Base-by-base conservation (phyloP, 2,797 vertebrate genomes). In the Thamnophis elegans region DNA sequence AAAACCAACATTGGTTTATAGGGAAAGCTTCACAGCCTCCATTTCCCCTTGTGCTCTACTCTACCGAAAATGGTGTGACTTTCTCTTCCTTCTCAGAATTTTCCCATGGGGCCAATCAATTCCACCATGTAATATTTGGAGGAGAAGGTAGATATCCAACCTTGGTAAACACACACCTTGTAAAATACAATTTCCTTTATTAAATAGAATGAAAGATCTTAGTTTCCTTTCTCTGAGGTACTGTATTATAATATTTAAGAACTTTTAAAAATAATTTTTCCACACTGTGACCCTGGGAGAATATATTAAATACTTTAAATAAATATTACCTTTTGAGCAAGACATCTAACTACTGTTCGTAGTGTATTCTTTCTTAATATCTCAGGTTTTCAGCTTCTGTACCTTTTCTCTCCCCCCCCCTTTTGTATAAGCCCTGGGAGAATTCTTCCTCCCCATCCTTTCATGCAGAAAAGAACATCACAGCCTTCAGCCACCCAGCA, bases 381-480 rank as follows among this genome's bases (percentile, higher is more conserved):
- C 90, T 86, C 94, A 98, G 98, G 92, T 98, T 98, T 95, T 95
- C 94, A 88, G 94, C 96, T 95, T 93, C 92, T 0, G 91, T 94
- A 95, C 91, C 94, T 73, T 94, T 5, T 18, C 56, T 55, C 13
- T 92, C 88, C 97, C 62, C n/a, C 1, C 1, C 96, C 97, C 96
- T 97, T 97, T 36, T 97, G 97, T 93, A 95, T 98, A 88, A 98
- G 96, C 89, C 95, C 97, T 56, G 96, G 94, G 88, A 95, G 96
- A 95, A 95, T 97, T 91, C 95, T 97, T 42, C 94, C 96, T 93
- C 94, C 95, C 0, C 90, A 94, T 28, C 92, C 95, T 13, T 56
- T 97, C 89, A 96, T 97, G 94, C 97, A 97, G 92, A 98, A 97
- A 89, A 91, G 11, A 55, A 97, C 89, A 60, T 92, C 95, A 9